Base-by-base conservation (phyloP, 1,140 invertebrate genomes). In the Macrobrachium rosenbergii region DNA sequence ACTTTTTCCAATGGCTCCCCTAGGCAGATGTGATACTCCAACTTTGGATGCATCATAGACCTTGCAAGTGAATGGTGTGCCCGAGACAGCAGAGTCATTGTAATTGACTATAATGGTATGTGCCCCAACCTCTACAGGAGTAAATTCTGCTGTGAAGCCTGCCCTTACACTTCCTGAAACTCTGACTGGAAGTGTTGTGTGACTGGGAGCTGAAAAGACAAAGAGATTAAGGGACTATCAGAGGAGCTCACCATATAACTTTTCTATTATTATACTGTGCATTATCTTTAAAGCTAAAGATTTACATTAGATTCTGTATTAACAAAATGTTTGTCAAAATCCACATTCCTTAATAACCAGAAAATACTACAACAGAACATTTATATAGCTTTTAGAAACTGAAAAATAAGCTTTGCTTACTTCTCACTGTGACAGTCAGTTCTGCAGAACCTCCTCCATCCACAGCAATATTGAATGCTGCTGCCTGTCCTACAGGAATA, bases 61-160 rank as follows among this genome's bases (percentile, higher is more conserved):
- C 93, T 98, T 98, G 64, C 97, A 96, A 76, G 96, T 93, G 92
- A 98, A 98, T 43, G 98, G 98, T 82, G 97, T 98, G 23, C 97
- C 97, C 92, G 96, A 94, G 19, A 98, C 95, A 11, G 96, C 95
- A 90, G 96, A 95, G 23, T 96, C 97, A 92, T 98, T 98, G 91
- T 98, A 98, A 91, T 97, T 96, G 60, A 98, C 96, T 83, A 95
- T 95, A 64, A 99, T 95, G 64, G 95, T 95, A 92, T 99, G 97
- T 0, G 96, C 95, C 80, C 98, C 98, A 63, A 99, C 97, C 92
- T 96, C 95, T 83, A 94, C 94, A 37, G 98, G 97, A 62, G 96
- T 97, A 91, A 98, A 99, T 92, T 98, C 97, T 37, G 96, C 97
- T 0, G 96, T 96, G 89, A 98, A 96, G 14, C 96, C 96, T 88